These are phyloP conservation scores for Gulo gulo DNA, from an alignment of 2,113 vertebrate species.

Conservation along the genomic window DNA sequence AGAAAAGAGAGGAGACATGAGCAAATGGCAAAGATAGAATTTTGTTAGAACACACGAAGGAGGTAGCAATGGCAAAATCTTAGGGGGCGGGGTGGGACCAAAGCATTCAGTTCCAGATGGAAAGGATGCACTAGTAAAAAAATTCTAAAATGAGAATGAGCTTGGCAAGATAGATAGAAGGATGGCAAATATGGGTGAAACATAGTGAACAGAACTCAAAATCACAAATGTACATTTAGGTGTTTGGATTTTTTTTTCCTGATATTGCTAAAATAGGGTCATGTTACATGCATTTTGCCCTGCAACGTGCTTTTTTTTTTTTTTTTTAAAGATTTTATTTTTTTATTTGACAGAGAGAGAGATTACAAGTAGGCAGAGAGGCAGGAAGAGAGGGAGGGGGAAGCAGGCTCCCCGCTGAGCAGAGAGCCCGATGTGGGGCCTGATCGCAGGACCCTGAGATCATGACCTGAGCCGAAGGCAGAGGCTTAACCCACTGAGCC, in stretches of 20 bases:
- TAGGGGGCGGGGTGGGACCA: neutral
- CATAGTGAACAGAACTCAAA: neutral
- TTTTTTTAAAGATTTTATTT: too few species aligned
- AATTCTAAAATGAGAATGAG: neutral
- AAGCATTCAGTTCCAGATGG: neutral
- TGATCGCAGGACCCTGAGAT: too few species aligned
- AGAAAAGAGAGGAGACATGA: neutral
- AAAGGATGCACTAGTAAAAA: neutral
- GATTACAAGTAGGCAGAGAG: too few species aligned
- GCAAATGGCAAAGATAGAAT: neutral
- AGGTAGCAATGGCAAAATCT: neutral
- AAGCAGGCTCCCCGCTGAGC: too few species aligned
- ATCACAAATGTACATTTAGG: neutral
- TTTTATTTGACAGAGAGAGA: too few species aligned
- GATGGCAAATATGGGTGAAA: neutral
- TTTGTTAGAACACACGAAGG: neutral
- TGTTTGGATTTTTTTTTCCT: neutral
- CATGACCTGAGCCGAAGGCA: too few species aligned
- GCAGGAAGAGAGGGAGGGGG: too few species aligned
- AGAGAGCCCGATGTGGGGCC: too few species aligned
- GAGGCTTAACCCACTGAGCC: too few species aligned
- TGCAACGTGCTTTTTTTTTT: neutral
- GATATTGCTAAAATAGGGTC: neutral
- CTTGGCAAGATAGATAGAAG: neutral
- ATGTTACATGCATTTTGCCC: neutral